phyloP scores from a whole-genome alignment of 2,113 vertebrate species.

The Ceyx melanurus region DNA sequence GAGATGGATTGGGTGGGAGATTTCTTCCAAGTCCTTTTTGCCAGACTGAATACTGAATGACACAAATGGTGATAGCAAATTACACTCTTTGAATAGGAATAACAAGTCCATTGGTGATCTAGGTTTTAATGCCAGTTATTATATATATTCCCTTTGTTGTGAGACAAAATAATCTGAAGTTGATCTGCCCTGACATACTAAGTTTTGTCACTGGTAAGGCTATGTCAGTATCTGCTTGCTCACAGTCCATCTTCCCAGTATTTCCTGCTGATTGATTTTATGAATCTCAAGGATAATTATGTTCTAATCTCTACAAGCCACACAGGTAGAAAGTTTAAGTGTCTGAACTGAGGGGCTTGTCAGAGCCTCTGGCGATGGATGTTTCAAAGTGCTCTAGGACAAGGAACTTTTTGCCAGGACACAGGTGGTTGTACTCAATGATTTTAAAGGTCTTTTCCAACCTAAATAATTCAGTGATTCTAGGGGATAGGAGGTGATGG shows the following conservation, averaged over 20 bases:
- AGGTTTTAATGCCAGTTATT: background rate
- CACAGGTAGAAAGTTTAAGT: background rate
- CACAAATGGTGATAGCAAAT: background rate
- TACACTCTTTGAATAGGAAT: background rate
- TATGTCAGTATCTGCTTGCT: background rate
- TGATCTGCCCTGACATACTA: background rate
- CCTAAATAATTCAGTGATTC: background rate
- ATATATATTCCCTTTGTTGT: background rate
- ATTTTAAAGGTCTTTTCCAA: background rate
- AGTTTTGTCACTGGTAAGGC: background rate
- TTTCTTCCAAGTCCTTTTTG: background rate
- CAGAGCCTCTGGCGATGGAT: background rate
- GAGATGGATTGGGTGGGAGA: background rate
- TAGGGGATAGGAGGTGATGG: background rate
- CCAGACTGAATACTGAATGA: background rate
- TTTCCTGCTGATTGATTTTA: background rate
- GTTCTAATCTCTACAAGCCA: background rate
- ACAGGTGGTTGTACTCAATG: background rate
- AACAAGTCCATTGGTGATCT: background rate
- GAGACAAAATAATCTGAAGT: background rate
- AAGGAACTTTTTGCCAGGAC: background rate
- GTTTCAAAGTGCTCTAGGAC: background rate
- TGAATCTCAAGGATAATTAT: background rate
- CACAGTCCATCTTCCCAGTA: accelerated
- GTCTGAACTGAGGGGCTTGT: background rate